A percentile compares a stretch with the other conserved stretches of the same genome.
Evolutionary conservation across 2,113 vertebrate genomes (phyloP).

Genomic region (Dolichallabes microphthalmus): DNA sequence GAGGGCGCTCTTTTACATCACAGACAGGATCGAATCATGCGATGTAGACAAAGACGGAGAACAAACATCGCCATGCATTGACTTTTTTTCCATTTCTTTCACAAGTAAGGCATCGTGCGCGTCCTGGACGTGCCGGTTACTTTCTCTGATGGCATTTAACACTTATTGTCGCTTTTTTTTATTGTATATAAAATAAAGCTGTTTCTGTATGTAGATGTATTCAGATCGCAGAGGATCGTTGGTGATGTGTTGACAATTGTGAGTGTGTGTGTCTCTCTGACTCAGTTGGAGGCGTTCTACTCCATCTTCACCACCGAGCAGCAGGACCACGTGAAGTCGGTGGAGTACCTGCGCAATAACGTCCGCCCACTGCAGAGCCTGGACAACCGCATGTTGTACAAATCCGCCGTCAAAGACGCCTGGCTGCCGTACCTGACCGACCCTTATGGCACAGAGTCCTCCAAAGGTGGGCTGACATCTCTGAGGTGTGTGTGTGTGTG

Average conservation of each 20-base stretch:
- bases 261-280: neutral
- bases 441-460: slow-evolving; percentile 85
- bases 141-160: neutral
- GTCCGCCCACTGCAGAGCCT: slow-evolving; percentile 87
- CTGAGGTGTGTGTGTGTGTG: neutral
- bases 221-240: neutral
- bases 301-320: slow-evolving; percentile 98
- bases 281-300: slow-evolving; percentile 94
- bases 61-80: neutral
- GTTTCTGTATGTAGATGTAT: neutral
- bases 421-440: slow-evolving; percentile 86
- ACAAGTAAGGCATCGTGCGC: too few relatives aligned
- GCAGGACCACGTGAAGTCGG: slow-evolving; percentile 95
- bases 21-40: neutral
- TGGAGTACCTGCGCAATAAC: slow-evolving; percentile 96
- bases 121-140: neutral
- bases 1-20: neutral
- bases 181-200: neutral
- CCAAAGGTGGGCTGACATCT: slow-evolving; percentile 79
- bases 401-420: slow-evolving; percentile 89
- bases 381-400: slow-evolving; percentile 84
- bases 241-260: neutral
- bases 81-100: neutral
- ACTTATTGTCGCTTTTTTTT: neutral
- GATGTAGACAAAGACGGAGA: neutral